A percentile compares a stretch with the other conserved stretches of the same genome.
These are phyloP conservation scores for Sarotherodon lohbergeri DNA, from an alignment of 2,113 vertebrate species.

Conservation along the genomic window DNA sequence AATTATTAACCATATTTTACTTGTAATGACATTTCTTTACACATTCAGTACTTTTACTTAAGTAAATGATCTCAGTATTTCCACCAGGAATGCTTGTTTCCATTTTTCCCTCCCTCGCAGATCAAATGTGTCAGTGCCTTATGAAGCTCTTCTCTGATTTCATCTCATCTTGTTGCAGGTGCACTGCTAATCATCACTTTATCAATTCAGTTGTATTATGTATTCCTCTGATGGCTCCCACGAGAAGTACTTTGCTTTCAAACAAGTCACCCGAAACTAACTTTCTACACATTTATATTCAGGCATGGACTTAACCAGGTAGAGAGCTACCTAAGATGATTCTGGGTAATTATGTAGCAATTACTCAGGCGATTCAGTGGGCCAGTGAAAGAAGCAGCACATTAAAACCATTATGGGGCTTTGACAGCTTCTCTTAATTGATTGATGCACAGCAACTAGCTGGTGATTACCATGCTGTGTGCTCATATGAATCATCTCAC, in stretches of 20 bases:
- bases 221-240: neutral
- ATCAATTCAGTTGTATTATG: neutral
- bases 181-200: slow-evolving; percentile 10
- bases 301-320: neutral
- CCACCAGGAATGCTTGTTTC: neutral
- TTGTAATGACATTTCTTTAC: neutral
- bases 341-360: slow-evolving; percentile 22
- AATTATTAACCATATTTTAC: neutral
- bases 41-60: neutral
- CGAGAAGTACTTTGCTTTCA: neutral
- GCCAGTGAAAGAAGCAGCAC: neutral
- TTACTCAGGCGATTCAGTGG: neutral
- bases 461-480: slow-evolving; percentile 22
- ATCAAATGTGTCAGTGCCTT: neutral
- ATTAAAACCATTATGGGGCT: slow-evolving; percentile 13
- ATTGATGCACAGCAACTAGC: slow-evolving; percentile 28
- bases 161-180: neutral
- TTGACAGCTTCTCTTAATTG: slow-evolving; percentile 45
- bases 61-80: neutral
- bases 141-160: neutral
- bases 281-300: slow-evolving; percentile 14
- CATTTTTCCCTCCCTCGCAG: neutral
- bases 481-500: slow-evolving; percentile 25
- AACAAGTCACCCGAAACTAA: neutral
- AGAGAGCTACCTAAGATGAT: neutral